phyloP scores from a whole-genome alignment of 2,888 invertebrate genomes.

The Chrysolina haemoptera region DNA sequence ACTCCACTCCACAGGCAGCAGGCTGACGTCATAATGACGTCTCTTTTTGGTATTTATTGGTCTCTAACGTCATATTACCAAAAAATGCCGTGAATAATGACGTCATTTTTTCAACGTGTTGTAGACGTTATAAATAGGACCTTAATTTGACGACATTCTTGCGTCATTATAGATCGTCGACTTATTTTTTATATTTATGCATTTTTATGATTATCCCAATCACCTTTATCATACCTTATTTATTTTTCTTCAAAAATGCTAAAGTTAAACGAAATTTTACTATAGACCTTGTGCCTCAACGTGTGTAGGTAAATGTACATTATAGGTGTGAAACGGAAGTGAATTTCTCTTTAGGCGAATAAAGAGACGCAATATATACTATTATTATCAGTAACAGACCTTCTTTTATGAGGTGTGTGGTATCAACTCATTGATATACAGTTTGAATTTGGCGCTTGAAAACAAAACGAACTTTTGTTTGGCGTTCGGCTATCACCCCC shows the following conservation, averaged over 20 bases:
- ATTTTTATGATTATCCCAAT: not conserved
- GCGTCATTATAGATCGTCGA: not conserved
- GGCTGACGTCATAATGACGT: not conserved
- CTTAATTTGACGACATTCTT: not conserved
- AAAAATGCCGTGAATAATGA: constrained; percentile 11
- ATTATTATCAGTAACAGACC: not conserved
- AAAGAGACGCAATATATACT: constrained; percentile 6
- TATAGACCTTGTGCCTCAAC: constrained; percentile 5
- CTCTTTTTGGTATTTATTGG: constrained; percentile 4
- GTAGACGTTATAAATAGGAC: not conserved
- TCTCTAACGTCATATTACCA: constrained; percentile 6
- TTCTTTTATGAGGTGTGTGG: not conserved
- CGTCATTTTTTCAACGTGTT: not conserved
- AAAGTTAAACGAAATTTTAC: not conserved
- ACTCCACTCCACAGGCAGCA: not conserved
- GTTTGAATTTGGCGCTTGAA: constrained; percentile 7
- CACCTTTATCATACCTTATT: not conserved
- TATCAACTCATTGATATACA: not conserved
- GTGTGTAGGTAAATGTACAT: not conserved
- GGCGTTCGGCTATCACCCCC: not conserved
- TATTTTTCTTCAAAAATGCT: not conserved
- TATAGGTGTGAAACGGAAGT: not conserved
- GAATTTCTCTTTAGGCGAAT: constrained; percentile 3
- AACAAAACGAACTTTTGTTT: not conserved
- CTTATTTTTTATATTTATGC: not conserved